Conservation (phyloP, 2,797 vertebrate species). For the Gymnoscopelus braueri region DNA sequence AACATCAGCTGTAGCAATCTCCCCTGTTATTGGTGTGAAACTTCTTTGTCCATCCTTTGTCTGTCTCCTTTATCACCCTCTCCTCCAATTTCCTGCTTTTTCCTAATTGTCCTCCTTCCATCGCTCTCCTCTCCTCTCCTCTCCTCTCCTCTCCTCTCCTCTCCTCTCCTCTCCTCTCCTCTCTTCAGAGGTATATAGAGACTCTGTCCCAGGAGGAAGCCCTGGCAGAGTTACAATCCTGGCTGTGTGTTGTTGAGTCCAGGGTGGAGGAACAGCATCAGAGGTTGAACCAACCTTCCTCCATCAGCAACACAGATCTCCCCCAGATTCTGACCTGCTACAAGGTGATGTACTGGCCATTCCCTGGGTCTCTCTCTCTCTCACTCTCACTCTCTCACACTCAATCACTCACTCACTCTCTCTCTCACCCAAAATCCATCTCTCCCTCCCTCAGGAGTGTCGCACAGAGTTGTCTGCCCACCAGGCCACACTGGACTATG, state of each 20-base stretch:
- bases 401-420: conserved; percentile 18
- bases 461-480: conserved; percentile 82
- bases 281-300: conserved; percentile 16
- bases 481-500: conserved; percentile 85
- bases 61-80: neutral
- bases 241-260: conserved; percentile 79
- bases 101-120: neutral
- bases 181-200: conserved; percentile 85
- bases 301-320: conserved; percentile 59
- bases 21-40: conserved; percentile 45
- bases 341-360: conserved; percentile 79
- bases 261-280: conserved; percentile 51
- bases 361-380: neutral
- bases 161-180: conserved; percentile 14
- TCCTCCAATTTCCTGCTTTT: neutral
- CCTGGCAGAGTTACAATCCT: conserved; percentile 83
- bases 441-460: conserved; percentile 74
- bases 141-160: neutral
- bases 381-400: conserved; percentile 40
- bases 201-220: conserved; percentile 82
- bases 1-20: conserved; percentile 39
- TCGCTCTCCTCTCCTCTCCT: neutral
- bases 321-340: conserved; percentile 74
- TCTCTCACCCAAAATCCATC: conserved; percentile 21
- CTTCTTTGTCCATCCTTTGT: neutral